A percentile compares a stretch with the other conserved stretches of the same genome.
phyloP scores from a whole-genome alignment of 2,888 invertebrate species.

The Drosophila melanosoma region DNA sequence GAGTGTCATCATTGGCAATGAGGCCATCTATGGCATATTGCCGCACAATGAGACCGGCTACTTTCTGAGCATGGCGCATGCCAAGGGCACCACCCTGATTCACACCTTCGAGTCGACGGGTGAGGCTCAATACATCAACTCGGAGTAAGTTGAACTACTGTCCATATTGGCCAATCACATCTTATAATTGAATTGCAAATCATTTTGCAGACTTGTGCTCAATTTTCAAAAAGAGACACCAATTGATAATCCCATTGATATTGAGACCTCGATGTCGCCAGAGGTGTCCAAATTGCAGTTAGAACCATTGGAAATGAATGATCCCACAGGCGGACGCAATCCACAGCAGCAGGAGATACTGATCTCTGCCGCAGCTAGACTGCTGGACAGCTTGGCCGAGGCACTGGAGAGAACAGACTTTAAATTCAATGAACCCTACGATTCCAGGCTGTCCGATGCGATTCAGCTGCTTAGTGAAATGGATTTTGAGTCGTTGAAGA shows the following conservation, averaged over 20 bases:
- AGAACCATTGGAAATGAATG: constrained; percentile 78
- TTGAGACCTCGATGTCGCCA: constrained; percentile 84
- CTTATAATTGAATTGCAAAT: background rate
- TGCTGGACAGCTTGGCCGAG: constrained; percentile 83
- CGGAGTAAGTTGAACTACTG: constrained; percentile 74
- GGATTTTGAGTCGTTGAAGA: constrained; percentile 83
- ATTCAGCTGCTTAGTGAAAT: constrained; percentile 83
- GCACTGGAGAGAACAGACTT: constrained; percentile 84
- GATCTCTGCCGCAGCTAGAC: constrained; percentile 74
- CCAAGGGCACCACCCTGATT: constrained; percentile 84
- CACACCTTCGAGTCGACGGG: constrained; percentile 85
- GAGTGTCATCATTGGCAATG: constrained; percentile 84
- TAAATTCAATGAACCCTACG: constrained; percentile 84
- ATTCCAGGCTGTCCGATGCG: constrained; percentile 83
- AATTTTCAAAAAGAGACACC: constrained; percentile 83
- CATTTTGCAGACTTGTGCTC: constrained; percentile 72
- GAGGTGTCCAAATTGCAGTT: constrained; percentile 79
- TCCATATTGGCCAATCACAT: too few species aligned
- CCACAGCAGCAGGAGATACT: constrained; percentile 83
- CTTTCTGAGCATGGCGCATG: constrained; percentile 83
- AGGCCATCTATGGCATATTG: constrained; percentile 83
- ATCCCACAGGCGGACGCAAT: constrained; percentile 84
- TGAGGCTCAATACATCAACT: constrained; percentile 84
- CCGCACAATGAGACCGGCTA: constrained; percentile 83
- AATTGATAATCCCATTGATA: constrained; percentile 84